Evolutionary conservation across 2,888 invertebrate species (phyloP).

Genomic region (Ormyrus thymus): DNA sequence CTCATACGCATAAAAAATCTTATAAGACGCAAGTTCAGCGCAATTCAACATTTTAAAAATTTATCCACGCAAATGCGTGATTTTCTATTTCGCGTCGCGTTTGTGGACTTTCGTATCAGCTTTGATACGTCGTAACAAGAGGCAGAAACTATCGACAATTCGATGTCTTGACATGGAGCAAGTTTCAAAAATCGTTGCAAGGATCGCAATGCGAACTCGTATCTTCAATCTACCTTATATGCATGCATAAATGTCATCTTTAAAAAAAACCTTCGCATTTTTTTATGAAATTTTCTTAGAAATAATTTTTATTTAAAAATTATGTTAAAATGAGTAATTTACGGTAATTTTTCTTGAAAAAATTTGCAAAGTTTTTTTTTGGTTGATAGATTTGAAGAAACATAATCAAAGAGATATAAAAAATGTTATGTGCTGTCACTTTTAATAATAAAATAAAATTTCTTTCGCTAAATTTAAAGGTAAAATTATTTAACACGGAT

Average conservation of each 20-base stretch:
- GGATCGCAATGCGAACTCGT: conserved; percentile 13
- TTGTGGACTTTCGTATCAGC: conserved; percentile 50
- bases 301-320: conserved; percentile 21
- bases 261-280: conserved; percentile 14
- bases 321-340: conserved; percentile 27
- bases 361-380: background rate
- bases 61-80: conserved; percentile 45
- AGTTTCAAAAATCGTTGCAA: background rate
- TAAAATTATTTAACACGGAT: background rate
- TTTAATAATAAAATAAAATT: background rate
- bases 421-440: background rate
- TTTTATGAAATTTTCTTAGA: conserved; percentile 15
- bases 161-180: conserved; percentile 52
- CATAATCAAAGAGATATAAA: conserved; percentile 7
- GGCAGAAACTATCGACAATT: conserved; percentile 48
- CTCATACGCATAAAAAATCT: conserved; percentile 47
- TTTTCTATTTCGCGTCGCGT: conserved; percentile 43
- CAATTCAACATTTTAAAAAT: conserved; percentile 54
- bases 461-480: too few species aligned
- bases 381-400: conserved; percentile 9
- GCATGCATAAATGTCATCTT: background rate
- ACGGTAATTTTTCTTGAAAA: conserved; percentile 23
- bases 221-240: conserved; percentile 6
- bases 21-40: conserved; percentile 45
- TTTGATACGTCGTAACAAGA: conserved; percentile 54